These are phyloP conservation scores for Sylvia borin DNA, from an alignment of 2,797 vertebrate species.

Conservation along the genomic window DNA sequence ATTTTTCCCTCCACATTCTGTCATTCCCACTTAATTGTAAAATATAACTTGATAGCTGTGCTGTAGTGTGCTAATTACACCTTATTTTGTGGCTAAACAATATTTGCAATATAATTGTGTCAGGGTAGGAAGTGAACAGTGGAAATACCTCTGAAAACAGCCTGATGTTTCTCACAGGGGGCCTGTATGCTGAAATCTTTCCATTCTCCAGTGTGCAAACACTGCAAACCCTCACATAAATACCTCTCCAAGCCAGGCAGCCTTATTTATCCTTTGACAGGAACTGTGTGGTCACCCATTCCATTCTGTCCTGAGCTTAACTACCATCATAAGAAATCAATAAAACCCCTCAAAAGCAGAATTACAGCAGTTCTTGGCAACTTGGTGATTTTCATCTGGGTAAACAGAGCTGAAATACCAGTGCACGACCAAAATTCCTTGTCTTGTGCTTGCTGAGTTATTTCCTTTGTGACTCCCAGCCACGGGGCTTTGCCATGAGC, in stretches of 20 bases:
- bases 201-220: not conserved
- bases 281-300: not conserved
- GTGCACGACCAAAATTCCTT: accelerated
- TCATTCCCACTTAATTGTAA: not conserved
- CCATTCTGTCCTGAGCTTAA: not conserved
- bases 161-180: not conserved
- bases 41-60: not conserved
- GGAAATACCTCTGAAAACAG: not conserved
- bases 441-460: not conserved
- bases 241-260: not conserved
- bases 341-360: not conserved
- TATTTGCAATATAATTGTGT: not conserved
- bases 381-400: not conserved
- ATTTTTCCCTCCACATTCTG: not conserved
- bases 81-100: not conserved
- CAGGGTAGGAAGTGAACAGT: not conserved
- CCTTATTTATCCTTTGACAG: not conserved
- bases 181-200: not conserved
- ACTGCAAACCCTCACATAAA: not conserved
- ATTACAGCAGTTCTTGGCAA: not conserved
- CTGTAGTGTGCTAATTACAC: not conserved
- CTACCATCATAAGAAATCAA: not conserved
- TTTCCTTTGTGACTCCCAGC: not conserved
- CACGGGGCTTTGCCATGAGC: not conserved
- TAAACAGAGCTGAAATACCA: not conserved